Percentiles rank a stretch among this genome's conserved stretches.
These are phyloP conservation scores for Phocoena sinus DNA, from an alignment of 2,113 vertebrate genomes.

Conservation along the genomic window DNA sequence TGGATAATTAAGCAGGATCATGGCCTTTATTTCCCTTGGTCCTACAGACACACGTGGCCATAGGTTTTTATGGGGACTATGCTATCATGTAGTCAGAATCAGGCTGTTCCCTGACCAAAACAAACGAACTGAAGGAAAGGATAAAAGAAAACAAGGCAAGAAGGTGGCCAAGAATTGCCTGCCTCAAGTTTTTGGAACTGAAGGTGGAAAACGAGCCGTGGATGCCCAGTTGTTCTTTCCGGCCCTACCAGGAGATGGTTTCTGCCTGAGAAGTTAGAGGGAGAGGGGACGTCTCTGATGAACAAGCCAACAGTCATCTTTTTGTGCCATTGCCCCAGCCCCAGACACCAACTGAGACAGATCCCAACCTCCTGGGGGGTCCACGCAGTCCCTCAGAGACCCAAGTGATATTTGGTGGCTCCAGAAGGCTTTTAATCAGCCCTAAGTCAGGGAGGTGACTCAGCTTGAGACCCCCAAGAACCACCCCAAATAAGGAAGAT, in stretches of 20 bases:
- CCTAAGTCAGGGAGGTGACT: neutral
- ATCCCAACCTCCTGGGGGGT: neutral
- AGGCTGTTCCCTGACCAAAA: neutral
- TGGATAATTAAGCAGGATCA: neutral
- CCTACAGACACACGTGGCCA: neutral
- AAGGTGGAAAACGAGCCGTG: neutral
- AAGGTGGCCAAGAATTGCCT: neutral
- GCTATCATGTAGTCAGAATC: neutral
- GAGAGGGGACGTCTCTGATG: neutral
- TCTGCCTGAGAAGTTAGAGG: neutral
- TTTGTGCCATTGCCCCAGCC: neutral
- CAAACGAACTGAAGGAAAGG: neutral
- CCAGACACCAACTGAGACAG: neutral
- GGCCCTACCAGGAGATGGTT: neutral
- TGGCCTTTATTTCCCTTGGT: neutral
- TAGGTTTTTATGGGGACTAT: neutral
- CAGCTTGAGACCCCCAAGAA: neutral
- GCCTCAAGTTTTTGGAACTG: neutral
- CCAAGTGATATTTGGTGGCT: neutral
- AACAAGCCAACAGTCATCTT: neutral
- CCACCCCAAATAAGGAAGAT: neutral
- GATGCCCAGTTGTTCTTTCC: neutral
- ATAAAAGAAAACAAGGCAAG: neutral
- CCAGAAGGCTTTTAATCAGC: neutral
- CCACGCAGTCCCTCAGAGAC: neutral